phyloP scores from a whole-genome alignment of 2,113 vertebrate genomes.

The Dendropsophus ebraccatus region DNA sequence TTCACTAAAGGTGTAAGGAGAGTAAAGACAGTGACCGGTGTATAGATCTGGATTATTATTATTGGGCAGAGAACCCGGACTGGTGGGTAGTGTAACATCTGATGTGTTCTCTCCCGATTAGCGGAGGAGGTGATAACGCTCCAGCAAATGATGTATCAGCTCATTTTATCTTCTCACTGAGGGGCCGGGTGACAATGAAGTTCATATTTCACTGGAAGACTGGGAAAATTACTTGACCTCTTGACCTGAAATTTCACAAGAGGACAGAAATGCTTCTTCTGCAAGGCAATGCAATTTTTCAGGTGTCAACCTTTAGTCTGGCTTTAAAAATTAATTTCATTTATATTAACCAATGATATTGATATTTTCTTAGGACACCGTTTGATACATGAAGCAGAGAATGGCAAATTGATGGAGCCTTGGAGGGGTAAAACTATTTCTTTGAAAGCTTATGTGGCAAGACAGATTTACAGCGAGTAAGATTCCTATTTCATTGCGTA shows the following conservation, averaged over 20 bases:
- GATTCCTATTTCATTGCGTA: conserved; percentile 76
- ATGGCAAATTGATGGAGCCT: conserved; percentile 77
- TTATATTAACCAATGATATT: conserved; percentile 90
- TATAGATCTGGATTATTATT: conserved; percentile 76
- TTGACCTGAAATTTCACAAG: conserved; percentile 87
- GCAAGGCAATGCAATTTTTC: conserved; percentile 89
- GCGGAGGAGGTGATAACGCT: conserved; percentile 84
- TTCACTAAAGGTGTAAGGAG: neutral
- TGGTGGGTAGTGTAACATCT: conserved; percentile 68
- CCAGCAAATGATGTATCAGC: conserved; percentile 88
- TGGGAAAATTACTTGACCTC: conserved; percentile 88
- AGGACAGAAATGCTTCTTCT: conserved; percentile 87
- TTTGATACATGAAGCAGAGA: conserved; percentile 82
- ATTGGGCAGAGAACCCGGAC: conserved; percentile 69
- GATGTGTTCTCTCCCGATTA: conserved; percentile 85
- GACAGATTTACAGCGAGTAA: conserved; percentile 78
- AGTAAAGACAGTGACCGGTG: conserved; percentile 74
- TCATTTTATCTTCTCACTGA: conserved; percentile 88
- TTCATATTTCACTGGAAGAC: conserved; percentile 88
- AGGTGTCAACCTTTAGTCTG: conserved; percentile 87
- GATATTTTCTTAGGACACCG: conserved; percentile 83
- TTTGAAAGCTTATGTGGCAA: conserved; percentile 73
- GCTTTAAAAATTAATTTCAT: conserved; percentile 92
- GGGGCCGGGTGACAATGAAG: conserved; percentile 88
- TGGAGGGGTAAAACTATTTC: conserved; percentile 77